Evolutionary conservation across 2,113 vertebrate genomes (phyloP), one percentile per base, ranked within the genome.

Genomic region (Anseranas semipalmata): DNA sequence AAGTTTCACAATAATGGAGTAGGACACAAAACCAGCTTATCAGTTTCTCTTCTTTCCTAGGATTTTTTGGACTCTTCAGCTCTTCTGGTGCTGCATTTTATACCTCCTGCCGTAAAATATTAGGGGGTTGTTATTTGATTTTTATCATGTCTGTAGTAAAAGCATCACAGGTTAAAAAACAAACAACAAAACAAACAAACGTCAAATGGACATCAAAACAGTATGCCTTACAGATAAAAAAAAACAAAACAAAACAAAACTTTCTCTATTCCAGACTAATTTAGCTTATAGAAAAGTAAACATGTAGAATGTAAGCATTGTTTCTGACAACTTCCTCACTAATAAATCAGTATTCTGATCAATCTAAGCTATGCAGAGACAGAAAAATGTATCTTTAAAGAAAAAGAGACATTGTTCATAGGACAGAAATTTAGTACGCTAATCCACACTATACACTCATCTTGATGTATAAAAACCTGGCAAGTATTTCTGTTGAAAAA

Each of bases 401-500:
- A 82, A 87, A 92, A 63, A 1, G 0, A 3, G 20, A 50, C n/a
- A 62, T 25, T 45, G 19, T 15, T 53, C 60, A 48, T 59, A 53
- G 16, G 16, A n/a, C 3, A 72, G 43, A 78, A 62, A 58, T 79
- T 35, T 25, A 85, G 78, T 25, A 71, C 5, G 33, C 15, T 50
- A 53, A 15, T 74, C 50, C 92, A 55, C 33, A 68, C 41, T 45
- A 82, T 5, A 72, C 20, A 72, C 10, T 89, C 24, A 79, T 82
- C 52, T 56, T 60, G 45, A 87, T 80, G 80, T 76, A 85, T 50
- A 90, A 89, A 94, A 87, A 33, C 12, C 80, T 79, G 30, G n/a
- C 28, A 95, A 92, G 33, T 59, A 89, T 58, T 95, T 95, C 35
- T 91, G 37, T 30, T 43, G 14, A 3, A 85, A 80, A 94, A 85